phyloP scores from a whole-genome alignment of 92 coral and sea anemone genomes.

The Pocillopora grandis region DNA sequence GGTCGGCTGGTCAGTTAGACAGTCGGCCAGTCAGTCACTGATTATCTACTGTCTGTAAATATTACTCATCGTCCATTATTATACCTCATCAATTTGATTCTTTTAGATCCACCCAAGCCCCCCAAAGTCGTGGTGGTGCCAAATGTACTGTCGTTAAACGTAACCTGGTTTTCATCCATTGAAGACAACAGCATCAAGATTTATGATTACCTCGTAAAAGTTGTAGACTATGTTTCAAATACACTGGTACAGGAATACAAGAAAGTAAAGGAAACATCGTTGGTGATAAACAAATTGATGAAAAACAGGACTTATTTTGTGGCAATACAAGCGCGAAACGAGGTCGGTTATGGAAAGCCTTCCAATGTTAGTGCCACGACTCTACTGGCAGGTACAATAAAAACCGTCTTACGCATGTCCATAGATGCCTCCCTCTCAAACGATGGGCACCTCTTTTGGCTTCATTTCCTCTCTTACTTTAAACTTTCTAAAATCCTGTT shows the following conservation, averaged over 20 bases:
- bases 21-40: background rate
- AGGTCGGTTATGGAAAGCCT: constrained; percentile 20
- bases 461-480: no score
- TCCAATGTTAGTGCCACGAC: constrained; percentile 21
- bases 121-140: constrained; percentile 5
- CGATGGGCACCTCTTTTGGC: no score
- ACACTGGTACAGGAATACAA: background rate
- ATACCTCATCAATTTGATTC: no score
- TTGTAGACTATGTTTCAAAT: background rate
- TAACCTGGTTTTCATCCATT: constrained; percentile 22
- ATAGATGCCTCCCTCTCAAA: no score
- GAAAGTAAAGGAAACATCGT: background rate
- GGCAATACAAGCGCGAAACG: constrained; percentile 31
- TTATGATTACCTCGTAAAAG: constrained; percentile 15
- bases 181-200: constrained; percentile 17
- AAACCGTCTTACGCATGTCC: no score
- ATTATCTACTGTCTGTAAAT: no score
- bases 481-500: no score
- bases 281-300: background rate
- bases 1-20: background rate
- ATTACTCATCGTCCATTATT: background rate
- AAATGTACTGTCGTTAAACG: background rate
- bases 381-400: constrained; percentile 12
- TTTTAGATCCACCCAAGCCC: constrained; percentile 27
- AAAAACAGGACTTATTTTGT: constrained; percentile 30